A percentile compares a stretch with the other conserved stretches of the same genome.
These are phyloP conservation scores for Popillia japonica DNA, from an alignment of 1,140 invertebrate species.

Conservation along the genomic window DNA sequence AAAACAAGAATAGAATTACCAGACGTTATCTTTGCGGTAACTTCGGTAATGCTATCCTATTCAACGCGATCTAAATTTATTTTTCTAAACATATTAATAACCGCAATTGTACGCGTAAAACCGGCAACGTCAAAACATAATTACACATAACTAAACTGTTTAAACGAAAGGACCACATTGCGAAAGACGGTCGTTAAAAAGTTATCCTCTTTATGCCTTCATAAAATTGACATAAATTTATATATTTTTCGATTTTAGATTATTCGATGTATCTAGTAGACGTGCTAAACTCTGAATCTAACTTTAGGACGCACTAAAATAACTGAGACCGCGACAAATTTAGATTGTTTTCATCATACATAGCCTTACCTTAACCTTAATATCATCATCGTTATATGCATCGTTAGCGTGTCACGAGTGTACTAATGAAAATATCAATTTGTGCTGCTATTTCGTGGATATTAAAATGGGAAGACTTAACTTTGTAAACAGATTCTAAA, in stretches of 20 bases:
- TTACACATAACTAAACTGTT: neutral
- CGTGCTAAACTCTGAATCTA: neutral
- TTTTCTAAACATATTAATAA: too few relatives aligned
- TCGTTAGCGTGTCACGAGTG: neutral
- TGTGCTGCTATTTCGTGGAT: too few relatives aligned
- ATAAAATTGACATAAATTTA: constrained; percentile 6
- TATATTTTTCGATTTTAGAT: too few relatives aligned
- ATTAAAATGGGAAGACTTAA: too few relatives aligned
- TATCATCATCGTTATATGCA: constrained; percentile 3
- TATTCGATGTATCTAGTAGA: neutral
- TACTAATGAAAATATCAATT: too few relatives aligned
- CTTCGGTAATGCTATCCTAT: too few relatives aligned
- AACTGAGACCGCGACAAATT: neutral
- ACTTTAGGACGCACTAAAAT: constrained; percentile 3
- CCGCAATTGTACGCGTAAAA: too few relatives aligned
- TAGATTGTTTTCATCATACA: neutral
- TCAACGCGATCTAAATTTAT: too few relatives aligned
- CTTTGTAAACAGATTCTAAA: too few relatives aligned
- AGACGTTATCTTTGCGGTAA: too few relatives aligned
- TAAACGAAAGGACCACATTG: neutral
- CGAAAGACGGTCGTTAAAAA: neutral
- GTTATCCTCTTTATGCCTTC: neutral
- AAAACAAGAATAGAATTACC: too few relatives aligned
- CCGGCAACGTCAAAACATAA: too few relatives aligned
- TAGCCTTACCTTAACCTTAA: constrained; percentile 11